phyloP scores from a whole-genome alignment of 1,140 invertebrate genomes.

The Periplaneta americana region DNA sequence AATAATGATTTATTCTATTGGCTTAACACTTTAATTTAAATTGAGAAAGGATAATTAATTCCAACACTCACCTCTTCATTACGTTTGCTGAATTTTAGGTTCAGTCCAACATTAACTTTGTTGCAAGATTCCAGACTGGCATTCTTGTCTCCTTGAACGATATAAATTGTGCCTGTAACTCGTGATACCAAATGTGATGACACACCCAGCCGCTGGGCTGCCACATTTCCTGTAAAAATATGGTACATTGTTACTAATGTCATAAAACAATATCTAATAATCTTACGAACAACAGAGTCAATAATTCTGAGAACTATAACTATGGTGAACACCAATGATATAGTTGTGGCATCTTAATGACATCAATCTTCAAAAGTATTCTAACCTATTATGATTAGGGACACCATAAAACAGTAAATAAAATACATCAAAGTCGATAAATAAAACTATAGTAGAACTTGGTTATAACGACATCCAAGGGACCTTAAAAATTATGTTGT shows the following conservation, averaged over 20 bases:
- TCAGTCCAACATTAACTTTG: conserved; percentile 84
- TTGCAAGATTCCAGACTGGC: conserved; percentile 35
- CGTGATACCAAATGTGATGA: conserved; percentile 65
- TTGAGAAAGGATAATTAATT: too few species aligned
- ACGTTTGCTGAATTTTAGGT: conserved; percentile 84
- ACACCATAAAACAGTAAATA: too few species aligned
- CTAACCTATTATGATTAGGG: too few species aligned
- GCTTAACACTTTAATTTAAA: too few species aligned
- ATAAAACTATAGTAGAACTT: too few species aligned
- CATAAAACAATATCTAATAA: background rate
- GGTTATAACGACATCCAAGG: too few species aligned
- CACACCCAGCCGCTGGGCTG: conserved; percentile 54
- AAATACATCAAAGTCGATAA: too few species aligned
- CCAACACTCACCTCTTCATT: conserved; percentile 53
- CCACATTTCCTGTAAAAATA: conserved; percentile 25
- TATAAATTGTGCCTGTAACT: conserved; percentile 75
- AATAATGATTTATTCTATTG: too few species aligned
- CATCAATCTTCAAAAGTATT: too few species aligned
- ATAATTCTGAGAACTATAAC: background rate
- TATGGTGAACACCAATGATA: background rate
- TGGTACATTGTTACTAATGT: background rate
- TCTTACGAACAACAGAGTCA: background rate
- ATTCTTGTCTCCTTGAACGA: conserved; percentile 41
- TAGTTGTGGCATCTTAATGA: too few species aligned
- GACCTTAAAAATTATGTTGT: too few species aligned